A percentile compares a stretch with the other conserved stretches of the same genome.
Evolutionary conservation across 2,113 vertebrate species (phyloP).

Genomic region (Sinocyclocheilus maitianheensis): DNA sequence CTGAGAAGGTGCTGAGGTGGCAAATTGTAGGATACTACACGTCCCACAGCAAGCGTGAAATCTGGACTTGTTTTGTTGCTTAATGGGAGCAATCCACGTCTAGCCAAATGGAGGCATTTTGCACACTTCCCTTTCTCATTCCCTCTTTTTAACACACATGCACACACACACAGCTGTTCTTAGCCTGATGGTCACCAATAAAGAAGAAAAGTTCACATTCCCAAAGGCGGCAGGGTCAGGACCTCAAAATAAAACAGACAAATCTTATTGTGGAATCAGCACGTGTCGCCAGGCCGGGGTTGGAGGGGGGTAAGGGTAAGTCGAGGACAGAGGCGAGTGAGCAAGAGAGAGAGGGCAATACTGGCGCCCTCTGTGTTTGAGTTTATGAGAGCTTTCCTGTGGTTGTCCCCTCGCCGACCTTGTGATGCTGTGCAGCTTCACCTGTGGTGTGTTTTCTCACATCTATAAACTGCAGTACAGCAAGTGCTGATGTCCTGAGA

Average conservation of each 20-base stretch:
- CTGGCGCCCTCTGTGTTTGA: conserved; percentile 60
- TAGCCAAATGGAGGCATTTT: conserved; percentile 57
- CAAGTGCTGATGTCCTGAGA: conserved; percentile 47
- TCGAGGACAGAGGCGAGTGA: conserved; percentile 63
- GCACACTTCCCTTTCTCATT: conserved; percentile 29
- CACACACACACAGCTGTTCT: conserved; percentile 56
- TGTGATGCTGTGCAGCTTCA: conserved; percentile 36
- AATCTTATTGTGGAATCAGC: conserved; percentile 62
- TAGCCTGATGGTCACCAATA: conserved; percentile 62
- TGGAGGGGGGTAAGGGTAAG: conserved; percentile 62
- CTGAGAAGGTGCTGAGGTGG: background rate
- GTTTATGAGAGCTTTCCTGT: conserved; percentile 60
- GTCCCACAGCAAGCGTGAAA: conserved; percentile 45
- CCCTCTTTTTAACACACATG: conserved; percentile 5
- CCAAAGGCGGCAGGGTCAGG: conserved; percentile 61
- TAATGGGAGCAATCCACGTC: conserved; percentile 53
- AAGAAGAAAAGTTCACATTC: conserved; percentile 66
- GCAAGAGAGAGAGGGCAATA: background rate
- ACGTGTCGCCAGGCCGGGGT: conserved; percentile 41
- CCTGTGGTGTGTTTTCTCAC: conserved; percentile 48
- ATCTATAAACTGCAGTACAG: conserved; percentile 21
- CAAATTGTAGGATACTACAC: background rate
- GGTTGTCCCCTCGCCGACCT: conserved; percentile 74
- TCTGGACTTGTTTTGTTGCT: conserved; percentile 51
- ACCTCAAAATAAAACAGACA: conserved; percentile 62